These are phyloP conservation scores for Mizuhopecten yessoensis DNA, from an alignment of 1,140 invertebrate species.

Conservation along the genomic window DNA sequence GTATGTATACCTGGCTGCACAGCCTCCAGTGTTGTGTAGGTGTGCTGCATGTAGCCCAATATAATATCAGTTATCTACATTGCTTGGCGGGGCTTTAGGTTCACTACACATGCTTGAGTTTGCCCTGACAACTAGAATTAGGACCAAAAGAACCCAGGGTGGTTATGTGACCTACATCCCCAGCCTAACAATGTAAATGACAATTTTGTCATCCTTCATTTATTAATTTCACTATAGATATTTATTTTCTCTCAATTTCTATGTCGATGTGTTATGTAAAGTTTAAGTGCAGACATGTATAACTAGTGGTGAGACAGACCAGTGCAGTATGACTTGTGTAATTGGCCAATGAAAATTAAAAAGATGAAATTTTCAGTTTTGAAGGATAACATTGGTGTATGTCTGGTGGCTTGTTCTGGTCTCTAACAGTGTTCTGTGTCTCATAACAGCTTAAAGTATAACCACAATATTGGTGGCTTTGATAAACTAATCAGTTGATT, in stretches of 20 bases:
- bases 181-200: background rate
- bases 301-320: no score
- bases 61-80: background rate
- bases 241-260: no score
- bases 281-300: no score
- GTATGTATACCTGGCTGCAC: background rate
- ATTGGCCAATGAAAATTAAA: no score
- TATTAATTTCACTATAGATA: background rate
- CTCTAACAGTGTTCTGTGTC: background rate
- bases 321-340: no score
- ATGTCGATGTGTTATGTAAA: no score
- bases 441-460: no score
- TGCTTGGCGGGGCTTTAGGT: background rate
- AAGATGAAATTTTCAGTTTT: no score
- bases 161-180: background rate
- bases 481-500: background rate
- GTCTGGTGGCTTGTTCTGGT: background rate
- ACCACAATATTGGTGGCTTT: background rate
- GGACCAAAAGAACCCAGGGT: background rate
- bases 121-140: background rate
- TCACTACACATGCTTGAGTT: background rate
- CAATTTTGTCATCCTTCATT: constrained; percentile 13
- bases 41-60: no score
- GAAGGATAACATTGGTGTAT: background rate
- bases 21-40: background rate